Percentiles rank a stretch among this genome's conserved stretches.
Conservation (phyloP, 2,888 invertebrate genomes). For the Catocala nupta region DNA sequence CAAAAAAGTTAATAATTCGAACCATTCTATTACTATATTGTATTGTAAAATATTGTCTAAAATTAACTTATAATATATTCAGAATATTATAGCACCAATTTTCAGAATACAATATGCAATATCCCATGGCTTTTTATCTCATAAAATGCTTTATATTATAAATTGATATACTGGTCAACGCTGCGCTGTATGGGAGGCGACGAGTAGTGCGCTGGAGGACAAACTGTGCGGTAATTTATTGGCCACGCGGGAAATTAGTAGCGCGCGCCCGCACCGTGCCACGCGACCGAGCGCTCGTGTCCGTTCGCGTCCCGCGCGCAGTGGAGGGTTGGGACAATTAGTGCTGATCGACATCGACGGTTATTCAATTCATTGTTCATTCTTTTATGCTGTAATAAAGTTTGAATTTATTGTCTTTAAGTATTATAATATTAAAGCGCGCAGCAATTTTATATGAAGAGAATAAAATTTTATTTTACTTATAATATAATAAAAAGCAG, state of each 20-base stretch:
- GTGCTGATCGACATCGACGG: slow-evolving; percentile 27
- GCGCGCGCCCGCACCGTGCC: slow-evolving; percentile 35
- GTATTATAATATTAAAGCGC: not conserved
- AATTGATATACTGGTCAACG: slow-evolving; percentile 36
- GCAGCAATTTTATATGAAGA: not conserved
- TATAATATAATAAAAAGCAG: too few species aligned
- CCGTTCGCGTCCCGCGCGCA: slow-evolving; percentile 16
- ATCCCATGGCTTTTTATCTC: slow-evolving; percentile 18
- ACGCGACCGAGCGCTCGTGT: slow-evolving; percentile 21
- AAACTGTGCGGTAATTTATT: slow-evolving; percentile 70
- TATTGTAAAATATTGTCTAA: too few species aligned
- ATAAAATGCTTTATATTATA: slow-evolving; percentile 28
- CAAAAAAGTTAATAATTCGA: too few species aligned
- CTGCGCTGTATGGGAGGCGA: slow-evolving; percentile 28
- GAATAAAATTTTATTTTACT: not conserved
- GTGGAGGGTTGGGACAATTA: slow-evolving; percentile 30
- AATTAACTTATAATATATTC: too few species aligned
- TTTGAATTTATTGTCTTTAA: slow-evolving; percentile 2
- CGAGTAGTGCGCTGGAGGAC: slow-evolving; percentile 48
- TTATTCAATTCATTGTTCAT: slow-evolving; percentile 28
- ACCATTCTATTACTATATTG: too few species aligned
- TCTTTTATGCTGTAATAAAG: slow-evolving; percentile 4
- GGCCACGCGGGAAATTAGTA: slow-evolving; percentile 72
- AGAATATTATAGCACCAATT: not conserved
- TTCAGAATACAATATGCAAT: not conserved